A percentile compares a stretch with the other conserved stretches of the same genome.
These are phyloP conservation scores for Achatina immaculata DNA, from an alignment of 1,140 invertebrate genomes.

Conservation along the genomic window DNA sequence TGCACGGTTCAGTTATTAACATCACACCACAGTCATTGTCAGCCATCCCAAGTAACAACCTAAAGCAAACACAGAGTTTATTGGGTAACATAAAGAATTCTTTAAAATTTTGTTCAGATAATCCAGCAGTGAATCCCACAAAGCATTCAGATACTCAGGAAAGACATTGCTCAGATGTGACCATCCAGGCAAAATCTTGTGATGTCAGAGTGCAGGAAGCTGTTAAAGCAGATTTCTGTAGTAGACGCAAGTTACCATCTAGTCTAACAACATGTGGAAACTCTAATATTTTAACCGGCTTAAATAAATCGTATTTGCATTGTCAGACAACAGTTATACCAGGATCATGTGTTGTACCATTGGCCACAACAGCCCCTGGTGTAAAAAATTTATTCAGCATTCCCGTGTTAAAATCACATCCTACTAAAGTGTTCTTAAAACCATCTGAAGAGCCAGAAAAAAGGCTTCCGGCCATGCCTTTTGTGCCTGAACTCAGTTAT, in stretches of 20 bases:
- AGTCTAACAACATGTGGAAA: background rate
- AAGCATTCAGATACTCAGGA: background rate
- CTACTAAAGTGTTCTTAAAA: conserved; percentile 22
- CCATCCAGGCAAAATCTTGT: background rate
- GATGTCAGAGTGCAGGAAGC: background rate
- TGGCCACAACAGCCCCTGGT: background rate
- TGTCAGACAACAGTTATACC: background rate
- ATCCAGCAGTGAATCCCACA: background rate
- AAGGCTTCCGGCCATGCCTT: background rate
- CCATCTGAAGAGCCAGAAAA: background rate
- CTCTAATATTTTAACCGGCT: background rate
- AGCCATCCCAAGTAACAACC: too few species aligned
- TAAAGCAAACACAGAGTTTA: background rate
- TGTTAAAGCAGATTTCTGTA: background rate
- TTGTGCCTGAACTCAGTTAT: background rate
- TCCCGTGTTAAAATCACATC: background rate
- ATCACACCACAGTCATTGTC: background rate
- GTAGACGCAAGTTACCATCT: background rate
- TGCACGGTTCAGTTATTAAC: too few species aligned
- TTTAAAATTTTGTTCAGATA: background rate
- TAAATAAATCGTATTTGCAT: background rate
- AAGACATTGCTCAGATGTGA: background rate
- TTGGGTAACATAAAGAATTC: background rate
- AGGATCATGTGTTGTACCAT: background rate
- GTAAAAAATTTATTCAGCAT: background rate